phyloP scores from a whole-genome alignment of 2,888 invertebrate species.

The Pollenia labialis region DNA sequence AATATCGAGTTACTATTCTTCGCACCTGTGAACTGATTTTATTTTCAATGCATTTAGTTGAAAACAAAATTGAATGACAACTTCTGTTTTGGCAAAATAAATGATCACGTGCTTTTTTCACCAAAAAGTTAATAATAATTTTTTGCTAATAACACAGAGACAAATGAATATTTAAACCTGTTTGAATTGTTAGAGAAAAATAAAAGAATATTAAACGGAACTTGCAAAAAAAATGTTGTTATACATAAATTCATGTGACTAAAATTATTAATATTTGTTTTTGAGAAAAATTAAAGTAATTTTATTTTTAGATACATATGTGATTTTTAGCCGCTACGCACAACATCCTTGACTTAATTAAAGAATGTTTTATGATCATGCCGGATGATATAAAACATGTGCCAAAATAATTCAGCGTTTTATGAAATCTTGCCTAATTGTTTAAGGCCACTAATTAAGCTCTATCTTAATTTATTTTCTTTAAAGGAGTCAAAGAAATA shows the following conservation, averaged over 20 bases:
- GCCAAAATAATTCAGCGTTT: not conserved
- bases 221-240: not conserved
- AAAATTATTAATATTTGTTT: not conserved
- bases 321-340: not conserved
- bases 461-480: too few species aligned
- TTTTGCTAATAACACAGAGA: not conserved
- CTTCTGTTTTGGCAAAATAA: conserved; percentile 15
- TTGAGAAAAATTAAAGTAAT: not conserved
- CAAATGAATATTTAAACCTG: conserved; percentile 12
- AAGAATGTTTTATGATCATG: not conserved
- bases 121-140: not conserved
- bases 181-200: conserved; percentile 12
- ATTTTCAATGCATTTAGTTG: conserved; percentile 1
- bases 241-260: conserved; percentile 14
- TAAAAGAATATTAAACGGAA: conserved; percentile 8
- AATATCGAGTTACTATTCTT: not conserved
- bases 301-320: not conserved
- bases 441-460: too few species aligned
- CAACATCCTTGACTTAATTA: conserved; percentile 50
- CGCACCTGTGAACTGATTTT: conserved; percentile 5
- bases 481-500: too few species aligned
- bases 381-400: not conserved
- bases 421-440: too few species aligned
- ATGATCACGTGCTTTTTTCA: conserved; percentile 21
- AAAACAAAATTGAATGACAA: conserved; percentile 7